Percentiles rank a stretch among this genome's conserved stretches.
Evolutionary conservation across 1,140 invertebrate species (phyloP).

Genomic region (Agrilus planipennis): DNA sequence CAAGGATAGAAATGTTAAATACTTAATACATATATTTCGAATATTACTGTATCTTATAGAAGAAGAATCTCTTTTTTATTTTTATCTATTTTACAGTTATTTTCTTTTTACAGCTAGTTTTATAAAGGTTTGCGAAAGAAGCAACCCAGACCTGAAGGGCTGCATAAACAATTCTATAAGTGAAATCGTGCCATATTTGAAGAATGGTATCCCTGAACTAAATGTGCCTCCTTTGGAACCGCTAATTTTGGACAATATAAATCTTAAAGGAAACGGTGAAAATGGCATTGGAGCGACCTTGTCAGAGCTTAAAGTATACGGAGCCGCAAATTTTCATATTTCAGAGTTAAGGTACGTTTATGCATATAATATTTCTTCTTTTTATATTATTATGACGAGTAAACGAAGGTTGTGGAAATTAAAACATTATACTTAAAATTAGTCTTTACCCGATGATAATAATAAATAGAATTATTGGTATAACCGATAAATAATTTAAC

Average conservation of each 20-base stretch:
- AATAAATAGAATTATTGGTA: background rate
- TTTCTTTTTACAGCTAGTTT: constrained; percentile 1
- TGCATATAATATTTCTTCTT: background rate
- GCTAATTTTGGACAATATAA: constrained; percentile 43
- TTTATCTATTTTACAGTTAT: too few species aligned
- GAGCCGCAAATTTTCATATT: constrained; percentile 3
- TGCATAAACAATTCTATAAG: constrained; percentile 1
- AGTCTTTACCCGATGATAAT: background rate
- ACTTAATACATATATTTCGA: too few species aligned
- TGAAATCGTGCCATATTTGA: background rate
- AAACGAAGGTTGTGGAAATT: background rate
- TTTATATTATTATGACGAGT: background rate
- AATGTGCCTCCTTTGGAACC: constrained; percentile 32
- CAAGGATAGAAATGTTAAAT: too few species aligned
- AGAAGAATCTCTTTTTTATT: too few species aligned
- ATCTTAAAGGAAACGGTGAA: constrained; percentile 26
- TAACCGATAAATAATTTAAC: background rate
- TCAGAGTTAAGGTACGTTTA: constrained; percentile 5
- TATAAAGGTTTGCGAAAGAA: background rate
- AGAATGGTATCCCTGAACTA: background rate
- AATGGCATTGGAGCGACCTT: background rate
- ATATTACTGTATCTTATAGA: too few species aligned
- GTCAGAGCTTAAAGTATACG: constrained; percentile 5
- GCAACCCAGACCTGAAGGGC: background rate
- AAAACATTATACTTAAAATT: too few species aligned